A percentile compares a stretch with the other conserved stretches of the same genome.
Evolutionary conservation across 2,888 invertebrate genomes (phyloP).

Genomic region (Hemicrepidius hirtus): DNA sequence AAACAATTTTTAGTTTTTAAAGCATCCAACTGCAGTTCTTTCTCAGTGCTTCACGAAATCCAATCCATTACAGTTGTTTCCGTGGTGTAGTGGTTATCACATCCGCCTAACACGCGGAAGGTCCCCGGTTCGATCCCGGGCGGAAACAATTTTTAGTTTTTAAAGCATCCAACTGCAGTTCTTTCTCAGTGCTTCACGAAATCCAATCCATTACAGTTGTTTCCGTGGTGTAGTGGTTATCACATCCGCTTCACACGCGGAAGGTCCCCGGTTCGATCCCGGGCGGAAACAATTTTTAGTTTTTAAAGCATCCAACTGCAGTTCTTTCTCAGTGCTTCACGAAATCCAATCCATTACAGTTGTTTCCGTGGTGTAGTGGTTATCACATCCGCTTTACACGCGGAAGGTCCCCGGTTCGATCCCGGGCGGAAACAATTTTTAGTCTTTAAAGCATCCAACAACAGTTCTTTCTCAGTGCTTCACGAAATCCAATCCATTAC

Average conservation of each 20-base stretch:
- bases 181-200: no score
- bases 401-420: constrained; percentile 84
- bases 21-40: no score
- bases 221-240: constrained; percentile 84
- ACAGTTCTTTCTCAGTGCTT: no score
- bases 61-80: no score
- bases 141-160: constrained; percentile 38
- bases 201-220: no score
- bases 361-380: constrained; percentile 81
- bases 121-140: constrained; percentile 89
- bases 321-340: no score
- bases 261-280: constrained; percentile 83
- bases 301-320: no score
- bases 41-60: no score
- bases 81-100: constrained; percentile 95
- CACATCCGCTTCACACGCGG: constrained; percentile 88
- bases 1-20: constrained; percentile 68
- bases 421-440: constrained; percentile 77
- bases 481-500: no score
- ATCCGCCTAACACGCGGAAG: constrained; percentile 95
- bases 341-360: no score
- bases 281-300: constrained; percentile 75
- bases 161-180: no score
- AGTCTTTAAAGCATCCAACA: no score
- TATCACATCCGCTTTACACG: constrained; percentile 89